These are phyloP conservation scores for Calliopum simillimum DNA, from an alignment of 2,888 invertebrate species.

Conservation along the genomic window DNA sequence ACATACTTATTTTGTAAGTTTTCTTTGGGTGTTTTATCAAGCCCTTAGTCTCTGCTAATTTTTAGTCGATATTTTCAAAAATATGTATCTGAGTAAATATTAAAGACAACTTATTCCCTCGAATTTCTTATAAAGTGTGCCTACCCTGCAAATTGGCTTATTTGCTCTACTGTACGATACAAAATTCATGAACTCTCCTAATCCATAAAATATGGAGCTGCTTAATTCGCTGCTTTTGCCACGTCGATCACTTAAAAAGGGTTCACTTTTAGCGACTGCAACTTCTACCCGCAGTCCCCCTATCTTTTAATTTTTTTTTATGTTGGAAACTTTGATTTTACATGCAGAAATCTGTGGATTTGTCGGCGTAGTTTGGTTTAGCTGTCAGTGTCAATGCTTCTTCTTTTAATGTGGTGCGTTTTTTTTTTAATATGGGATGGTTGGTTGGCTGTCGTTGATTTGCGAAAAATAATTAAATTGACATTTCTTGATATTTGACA, in stretches of 20 bases:
- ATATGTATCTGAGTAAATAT: too few relatives aligned
- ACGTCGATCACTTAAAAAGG: conserved; percentile 3
- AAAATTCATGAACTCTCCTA: conserved; percentile 34
- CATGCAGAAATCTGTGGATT: not conserved
- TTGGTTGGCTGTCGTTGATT: not conserved
- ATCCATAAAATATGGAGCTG: conserved; percentile 36
- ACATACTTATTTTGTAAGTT: too few relatives aligned
- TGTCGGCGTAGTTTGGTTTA: conserved; percentile 33
- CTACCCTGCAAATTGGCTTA: not conserved
- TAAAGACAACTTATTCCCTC: too few relatives aligned
- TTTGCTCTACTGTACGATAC: conserved; percentile 9
- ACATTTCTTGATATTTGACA: conserved; percentile 48
- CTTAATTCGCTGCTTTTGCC: not conserved
- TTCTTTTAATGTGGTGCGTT: not conserved
- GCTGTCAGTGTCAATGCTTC: conserved; percentile 42
- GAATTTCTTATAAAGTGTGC: not conserved
- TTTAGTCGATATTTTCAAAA: too few relatives aligned
- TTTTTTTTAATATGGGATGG: not conserved
- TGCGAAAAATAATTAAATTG: conserved; percentile 48
- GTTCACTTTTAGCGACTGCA: not conserved
- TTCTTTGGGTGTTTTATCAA: too few relatives aligned
- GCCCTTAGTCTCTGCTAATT: too few relatives aligned
- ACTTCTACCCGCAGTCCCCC: not conserved
- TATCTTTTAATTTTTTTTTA: conserved; percentile 2
- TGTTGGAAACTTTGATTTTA: not conserved